A percentile compares a stretch with the other conserved stretches of the same genome.
Evolutionary conservation across 35 echinoderm and acorn worm genomes (phyloP).

Genomic region (Diadema setosum): DNA sequence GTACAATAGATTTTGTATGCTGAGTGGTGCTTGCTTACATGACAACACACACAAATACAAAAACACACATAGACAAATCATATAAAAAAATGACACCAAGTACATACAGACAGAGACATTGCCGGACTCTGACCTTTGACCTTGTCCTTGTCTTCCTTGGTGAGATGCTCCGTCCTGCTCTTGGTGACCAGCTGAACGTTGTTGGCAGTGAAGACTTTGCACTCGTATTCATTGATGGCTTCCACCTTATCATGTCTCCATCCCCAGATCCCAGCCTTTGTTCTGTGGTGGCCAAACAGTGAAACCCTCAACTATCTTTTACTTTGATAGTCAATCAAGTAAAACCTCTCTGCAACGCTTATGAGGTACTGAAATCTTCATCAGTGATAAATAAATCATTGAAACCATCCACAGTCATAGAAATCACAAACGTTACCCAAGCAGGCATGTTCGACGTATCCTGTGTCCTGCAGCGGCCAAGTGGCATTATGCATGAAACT

Average conservation of each 20-base stretch:
- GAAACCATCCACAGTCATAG: too few relatives aligned
- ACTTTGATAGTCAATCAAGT: too few relatives aligned
- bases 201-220: constrained; percentile 95
- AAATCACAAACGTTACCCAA: too few relatives aligned
- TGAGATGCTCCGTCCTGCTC: constrained; percentile 93
- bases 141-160: constrained; percentile 97
- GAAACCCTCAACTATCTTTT: too few relatives aligned
- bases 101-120: background rate
- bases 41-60: background rate
- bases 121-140: constrained; percentile 46
- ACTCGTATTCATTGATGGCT: constrained; percentile 78
- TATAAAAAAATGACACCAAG: background rate
- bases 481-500: too few relatives aligned
- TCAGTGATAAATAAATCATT: too few relatives aligned
- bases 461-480: too few relatives aligned
- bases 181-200: constrained; percentile 95
- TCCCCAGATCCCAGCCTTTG: constrained; percentile 97
- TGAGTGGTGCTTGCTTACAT: background rate
- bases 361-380: too few relatives aligned
- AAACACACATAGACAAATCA: background rate
- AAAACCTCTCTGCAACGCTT: too few relatives aligned
- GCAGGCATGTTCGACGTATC: too few relatives aligned
- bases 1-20: background rate
- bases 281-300: constrained; percentile 18
- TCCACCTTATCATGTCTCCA: constrained; percentile 97